Percentiles rank a stretch among this genome's conserved stretches.
Conservation (phyloP, 2,888 invertebrate genomes). For the Diadegma fenestrale region DNA sequence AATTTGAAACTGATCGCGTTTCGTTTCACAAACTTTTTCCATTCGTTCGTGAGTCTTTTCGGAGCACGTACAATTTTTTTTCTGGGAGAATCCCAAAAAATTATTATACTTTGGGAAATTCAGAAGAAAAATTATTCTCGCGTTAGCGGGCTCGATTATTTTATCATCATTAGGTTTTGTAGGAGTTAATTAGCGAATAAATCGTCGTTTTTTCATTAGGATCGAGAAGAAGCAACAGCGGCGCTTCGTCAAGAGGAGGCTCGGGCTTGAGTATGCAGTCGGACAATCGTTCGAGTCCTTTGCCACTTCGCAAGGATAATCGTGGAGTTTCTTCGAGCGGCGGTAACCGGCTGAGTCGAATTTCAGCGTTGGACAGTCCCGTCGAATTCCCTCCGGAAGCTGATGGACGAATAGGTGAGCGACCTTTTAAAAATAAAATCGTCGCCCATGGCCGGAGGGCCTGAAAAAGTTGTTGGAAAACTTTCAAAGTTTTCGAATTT, state of each 20-base stretch:
- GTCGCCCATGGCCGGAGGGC: too few species aligned
- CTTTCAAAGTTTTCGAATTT: too few species aligned
- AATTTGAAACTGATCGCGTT: too few species aligned
- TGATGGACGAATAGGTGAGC: slow-evolving; percentile 71
- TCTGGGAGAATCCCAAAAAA: too few species aligned
- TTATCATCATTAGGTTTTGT: too few species aligned
- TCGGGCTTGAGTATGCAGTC: slow-evolving; percentile 86
- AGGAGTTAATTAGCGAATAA: neutral
- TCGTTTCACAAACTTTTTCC: too few species aligned
- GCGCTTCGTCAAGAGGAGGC: slow-evolving; percentile 86
- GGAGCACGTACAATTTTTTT: too few species aligned
- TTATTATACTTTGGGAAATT: too few species aligned
- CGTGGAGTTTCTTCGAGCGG: slow-evolving; percentile 75
- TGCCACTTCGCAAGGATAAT: slow-evolving; percentile 74
- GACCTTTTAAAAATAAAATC: neutral
- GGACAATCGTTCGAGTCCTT: slow-evolving; percentile 83
- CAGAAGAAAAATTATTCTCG: too few species aligned
- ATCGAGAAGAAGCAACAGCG: slow-evolving; percentile 86
- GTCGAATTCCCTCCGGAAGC: slow-evolving; percentile 74
- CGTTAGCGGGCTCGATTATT: too few species aligned
- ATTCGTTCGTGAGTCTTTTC: too few species aligned
- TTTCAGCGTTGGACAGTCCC: slow-evolving; percentile 74
- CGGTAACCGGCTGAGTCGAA: slow-evolving; percentile 70
- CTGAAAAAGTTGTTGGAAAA: too few species aligned
- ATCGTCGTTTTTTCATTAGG: slow-evolving; percentile 77